Evolutionary conservation across 2,888 invertebrate species (phyloP).

Genomic region (Polietes domitor): DNA sequence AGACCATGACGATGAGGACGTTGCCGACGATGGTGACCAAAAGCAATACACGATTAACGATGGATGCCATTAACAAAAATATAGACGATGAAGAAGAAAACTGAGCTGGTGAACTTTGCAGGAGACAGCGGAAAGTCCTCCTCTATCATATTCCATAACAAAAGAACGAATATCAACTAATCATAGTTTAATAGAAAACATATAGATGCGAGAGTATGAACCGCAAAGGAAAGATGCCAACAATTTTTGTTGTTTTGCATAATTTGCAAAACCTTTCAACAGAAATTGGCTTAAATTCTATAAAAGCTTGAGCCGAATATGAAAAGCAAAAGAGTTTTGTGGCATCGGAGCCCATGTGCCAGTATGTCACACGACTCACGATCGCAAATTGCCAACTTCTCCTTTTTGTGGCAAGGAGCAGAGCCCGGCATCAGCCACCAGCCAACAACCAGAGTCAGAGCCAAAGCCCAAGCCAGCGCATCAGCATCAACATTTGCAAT

Average conservation of each 20-base stretch:
- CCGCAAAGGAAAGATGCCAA: neutral
- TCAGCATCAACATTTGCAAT: constrained; percentile 9
- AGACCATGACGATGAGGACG: constrained; percentile 54
- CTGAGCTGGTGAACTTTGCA: constrained; percentile 42
- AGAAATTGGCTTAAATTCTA: constrained; percentile 46
- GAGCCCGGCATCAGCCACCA: neutral
- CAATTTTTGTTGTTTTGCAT: constrained; percentile 50
- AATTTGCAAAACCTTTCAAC: constrained; percentile 48
- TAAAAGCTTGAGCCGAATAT: constrained; percentile 18
- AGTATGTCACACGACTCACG: constrained; percentile 73
- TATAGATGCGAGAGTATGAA: constrained; percentile 32
- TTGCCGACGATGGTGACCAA: constrained; percentile 54
- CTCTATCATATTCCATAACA: neutral
- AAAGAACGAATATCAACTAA: constrained; percentile 34
- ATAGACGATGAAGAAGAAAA: constrained; percentile 48
- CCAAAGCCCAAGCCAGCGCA: constrained; percentile 15
- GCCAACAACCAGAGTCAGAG: neutral
- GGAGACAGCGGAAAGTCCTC: constrained; percentile 9
- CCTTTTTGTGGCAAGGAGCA: neutral
- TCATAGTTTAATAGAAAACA: constrained; percentile 49
- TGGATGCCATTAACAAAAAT: constrained; percentile 53
- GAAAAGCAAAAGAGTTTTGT: constrained; percentile 5
- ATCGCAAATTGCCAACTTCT: constrained; percentile 61
- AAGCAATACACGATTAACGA: constrained; percentile 64
- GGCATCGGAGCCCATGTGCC: constrained; percentile 57